Conservation (phyloP, 2,888 invertebrate species). For the Latrodectus elegans region DNA sequence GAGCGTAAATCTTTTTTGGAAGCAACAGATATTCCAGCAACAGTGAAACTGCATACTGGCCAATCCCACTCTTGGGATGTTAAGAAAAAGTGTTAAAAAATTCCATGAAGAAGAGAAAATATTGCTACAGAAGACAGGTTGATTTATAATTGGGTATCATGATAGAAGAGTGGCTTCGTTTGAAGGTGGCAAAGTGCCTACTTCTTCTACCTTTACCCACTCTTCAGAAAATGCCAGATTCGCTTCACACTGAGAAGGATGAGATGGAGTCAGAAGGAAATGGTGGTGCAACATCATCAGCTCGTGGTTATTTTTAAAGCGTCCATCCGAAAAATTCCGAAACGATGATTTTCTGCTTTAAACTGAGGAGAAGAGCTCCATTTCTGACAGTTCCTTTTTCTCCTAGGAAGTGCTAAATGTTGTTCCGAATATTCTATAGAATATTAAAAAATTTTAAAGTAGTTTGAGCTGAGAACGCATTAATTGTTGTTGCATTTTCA, state of each 20-base stretch:
- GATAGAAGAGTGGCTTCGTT: too few relatives aligned
- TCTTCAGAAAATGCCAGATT: neutral
- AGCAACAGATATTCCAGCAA: too few relatives aligned
- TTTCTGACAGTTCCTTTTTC: neutral
- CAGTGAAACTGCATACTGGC: too few relatives aligned
- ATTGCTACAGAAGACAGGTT: too few relatives aligned
- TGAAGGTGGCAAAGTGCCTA: neutral
- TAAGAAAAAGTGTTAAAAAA: too few relatives aligned
- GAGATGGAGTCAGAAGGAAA: conserved; percentile 19
- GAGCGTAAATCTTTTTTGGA: too few relatives aligned
- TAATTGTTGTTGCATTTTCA: too few relatives aligned
- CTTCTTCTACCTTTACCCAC: neutral
- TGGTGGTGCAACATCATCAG: conserved; percentile 49
- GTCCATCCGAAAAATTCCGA: conserved; percentile 41
- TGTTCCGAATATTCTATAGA: neutral
- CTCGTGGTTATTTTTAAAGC: conserved; percentile 58
- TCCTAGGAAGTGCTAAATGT: neutral
- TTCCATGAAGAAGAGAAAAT: too few relatives aligned
- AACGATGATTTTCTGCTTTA: conserved; percentile 29
- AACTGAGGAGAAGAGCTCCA: too few relatives aligned
- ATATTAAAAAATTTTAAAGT: neutral
- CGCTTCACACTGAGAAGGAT: neutral
- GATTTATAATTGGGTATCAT: too few relatives aligned
- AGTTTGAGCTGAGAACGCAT: too few relatives aligned
- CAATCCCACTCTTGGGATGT: too few relatives aligned